Evolutionary conservation across 2,888 invertebrate genomes (phyloP).

Genomic region (Agrochola lychnidis): DNA sequence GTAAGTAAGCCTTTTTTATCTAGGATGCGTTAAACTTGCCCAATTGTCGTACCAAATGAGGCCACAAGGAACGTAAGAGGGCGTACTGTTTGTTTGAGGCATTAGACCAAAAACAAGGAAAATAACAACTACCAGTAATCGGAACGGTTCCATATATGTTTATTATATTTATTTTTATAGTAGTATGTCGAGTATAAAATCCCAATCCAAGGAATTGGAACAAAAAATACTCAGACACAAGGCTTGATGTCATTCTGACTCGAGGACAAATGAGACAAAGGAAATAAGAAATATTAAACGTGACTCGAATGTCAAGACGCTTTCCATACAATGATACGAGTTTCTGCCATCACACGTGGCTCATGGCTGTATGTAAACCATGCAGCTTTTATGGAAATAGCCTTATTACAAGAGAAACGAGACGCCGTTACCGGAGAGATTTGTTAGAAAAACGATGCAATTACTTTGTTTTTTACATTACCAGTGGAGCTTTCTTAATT

Average conservation of each 20-base stretch:
- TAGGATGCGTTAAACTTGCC: slow-evolving; percentile 53
- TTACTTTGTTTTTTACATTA: slow-evolving; percentile 54
- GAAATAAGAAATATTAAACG: slow-evolving; percentile 90
- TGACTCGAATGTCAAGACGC: slow-evolving; percentile 85
- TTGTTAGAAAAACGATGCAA: slow-evolving; percentile 70
- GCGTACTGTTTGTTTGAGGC: slow-evolving; percentile 46
- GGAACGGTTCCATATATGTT: slow-evolving; percentile 42
- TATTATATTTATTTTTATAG: slow-evolving; percentile 60
- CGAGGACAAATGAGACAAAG: slow-evolving; percentile 88
- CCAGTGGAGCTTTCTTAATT: slow-evolving; percentile 33
- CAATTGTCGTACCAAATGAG: slow-evolving; percentile 60
- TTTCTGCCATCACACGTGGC: slow-evolving; percentile 76
- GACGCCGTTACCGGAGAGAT: slow-evolving; percentile 71
- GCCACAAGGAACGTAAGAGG: slow-evolving; percentile 54
- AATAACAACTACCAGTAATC: slow-evolving; percentile 41
- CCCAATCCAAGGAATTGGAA: slow-evolving; percentile 72
- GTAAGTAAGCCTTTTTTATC: slow-evolving; percentile 67
- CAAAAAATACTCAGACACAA: slow-evolving; percentile 81
- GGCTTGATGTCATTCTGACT: slow-evolving; percentile 84
- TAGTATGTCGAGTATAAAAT: slow-evolving; percentile 69
- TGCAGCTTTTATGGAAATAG: slow-evolving; percentile 81
- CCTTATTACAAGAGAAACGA: slow-evolving; percentile 77
- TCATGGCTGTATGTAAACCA: slow-evolving; percentile 80
- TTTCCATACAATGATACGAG: slow-evolving; percentile 83
- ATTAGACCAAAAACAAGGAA: slow-evolving; percentile 41